phyloP scores from a whole-genome alignment of 2,113 vertebrate species.

The Amazona guildingii region DNA sequence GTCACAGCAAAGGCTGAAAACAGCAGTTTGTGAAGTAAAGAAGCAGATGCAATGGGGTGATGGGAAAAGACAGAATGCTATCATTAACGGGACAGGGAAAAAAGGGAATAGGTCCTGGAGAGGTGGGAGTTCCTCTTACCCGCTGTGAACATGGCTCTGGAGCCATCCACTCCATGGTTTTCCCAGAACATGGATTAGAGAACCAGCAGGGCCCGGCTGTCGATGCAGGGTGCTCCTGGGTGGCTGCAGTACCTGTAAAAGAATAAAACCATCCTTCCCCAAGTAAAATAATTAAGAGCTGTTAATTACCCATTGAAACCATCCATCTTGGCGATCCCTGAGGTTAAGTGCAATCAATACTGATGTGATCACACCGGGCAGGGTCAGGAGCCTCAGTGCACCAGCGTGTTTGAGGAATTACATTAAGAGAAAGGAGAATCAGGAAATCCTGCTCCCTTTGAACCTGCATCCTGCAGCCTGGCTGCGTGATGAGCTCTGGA shows the following conservation, averaged over 20 bases:
- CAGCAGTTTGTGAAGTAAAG: not conserved
- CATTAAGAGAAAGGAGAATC: not conserved
- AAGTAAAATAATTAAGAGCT: not conserved
- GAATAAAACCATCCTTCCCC: not conserved
- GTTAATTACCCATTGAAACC: not conserved
- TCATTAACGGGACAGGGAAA: accelerated
- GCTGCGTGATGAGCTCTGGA: not conserved
- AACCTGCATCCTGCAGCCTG: accelerated
- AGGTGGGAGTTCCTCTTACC: not conserved
- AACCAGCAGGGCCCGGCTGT: accelerated
- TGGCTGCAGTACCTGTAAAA: not conserved
- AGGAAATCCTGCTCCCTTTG: not conserved
- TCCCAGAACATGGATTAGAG: not conserved
- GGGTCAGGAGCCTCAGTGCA: not conserved
- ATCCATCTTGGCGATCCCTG: not conserved
- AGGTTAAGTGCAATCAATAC: not conserved
- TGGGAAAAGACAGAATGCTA: not conserved
- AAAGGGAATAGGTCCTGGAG: not conserved
- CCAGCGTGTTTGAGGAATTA: not conserved
- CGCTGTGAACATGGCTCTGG: not conserved
- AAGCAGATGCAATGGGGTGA: not conserved
- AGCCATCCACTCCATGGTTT: no score
- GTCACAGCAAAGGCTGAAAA: not conserved
- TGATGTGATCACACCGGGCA: not conserved
- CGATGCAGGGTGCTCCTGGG: not conserved